Percentiles rank a stretch among this genome's conserved stretches.
phyloP scores from a whole-genome alignment of 2,113 vertebrate genomes.

The Irena cyanogastra region DNA sequence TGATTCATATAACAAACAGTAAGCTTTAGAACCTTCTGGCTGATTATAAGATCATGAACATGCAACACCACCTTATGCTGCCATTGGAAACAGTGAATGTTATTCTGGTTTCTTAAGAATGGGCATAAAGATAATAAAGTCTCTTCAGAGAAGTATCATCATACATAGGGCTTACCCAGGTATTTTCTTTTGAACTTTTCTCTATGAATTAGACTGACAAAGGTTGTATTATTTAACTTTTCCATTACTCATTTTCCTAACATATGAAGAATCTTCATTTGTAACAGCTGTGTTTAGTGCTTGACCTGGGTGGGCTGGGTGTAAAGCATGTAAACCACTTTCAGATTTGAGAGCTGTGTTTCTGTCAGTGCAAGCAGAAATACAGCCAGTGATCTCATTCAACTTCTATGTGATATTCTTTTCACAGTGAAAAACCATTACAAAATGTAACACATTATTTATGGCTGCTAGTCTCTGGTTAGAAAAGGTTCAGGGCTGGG shows the following conservation, averaged over 20 bases:
- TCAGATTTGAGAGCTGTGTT: neutral
- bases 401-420: neutral
- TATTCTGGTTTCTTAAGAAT: neutral
- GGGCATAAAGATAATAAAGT: neutral
- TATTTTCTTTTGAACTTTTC: neutral
- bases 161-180: neutral
- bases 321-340: neutral
- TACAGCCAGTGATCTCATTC: neutral
- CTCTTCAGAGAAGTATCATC: neutral
- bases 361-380: constrained; percentile 6
- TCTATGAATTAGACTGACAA: neutral
- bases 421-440: neutral
- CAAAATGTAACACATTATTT: constrained; percentile 20
- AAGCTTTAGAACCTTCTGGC: neutral
- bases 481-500: neutral
- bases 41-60: neutral
- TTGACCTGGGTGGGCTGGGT: neutral
- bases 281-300: neutral
- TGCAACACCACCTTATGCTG: neutral
- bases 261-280: neutral
- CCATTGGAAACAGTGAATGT: neutral
- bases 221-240: neutral
- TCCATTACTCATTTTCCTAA: neutral
- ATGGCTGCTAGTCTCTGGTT: neutral
- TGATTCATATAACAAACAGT: neutral